phyloP scores from a whole-genome alignment of 2,797 vertebrate genomes.

The Melanotaenia maccullochi region DNA sequence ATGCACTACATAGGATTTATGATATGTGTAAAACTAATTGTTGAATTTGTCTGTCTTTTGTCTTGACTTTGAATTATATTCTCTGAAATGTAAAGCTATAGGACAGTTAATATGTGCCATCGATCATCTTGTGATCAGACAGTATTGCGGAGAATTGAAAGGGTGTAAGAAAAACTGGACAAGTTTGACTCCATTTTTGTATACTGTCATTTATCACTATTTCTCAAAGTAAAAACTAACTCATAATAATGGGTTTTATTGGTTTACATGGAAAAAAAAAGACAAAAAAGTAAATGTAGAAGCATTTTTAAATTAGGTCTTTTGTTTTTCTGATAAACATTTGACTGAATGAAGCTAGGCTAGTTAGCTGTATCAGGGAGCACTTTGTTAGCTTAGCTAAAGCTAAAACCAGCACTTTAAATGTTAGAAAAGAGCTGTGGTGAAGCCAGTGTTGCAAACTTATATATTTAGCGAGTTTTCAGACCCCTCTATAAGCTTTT shows the following conservation, averaged over 20 bases:
- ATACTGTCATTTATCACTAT: slow-evolving; percentile 16
- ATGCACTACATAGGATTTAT: slow-evolving; percentile 39
- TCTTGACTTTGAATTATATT: slow-evolving; percentile 72
- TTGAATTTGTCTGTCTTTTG: slow-evolving; percentile 63
- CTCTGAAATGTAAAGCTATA: slow-evolving; percentile 52
- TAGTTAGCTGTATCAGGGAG: background rate
- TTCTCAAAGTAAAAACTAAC: background rate
- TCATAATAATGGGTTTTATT: background rate
- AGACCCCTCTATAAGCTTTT: no score
- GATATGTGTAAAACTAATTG: slow-evolving; percentile 59
- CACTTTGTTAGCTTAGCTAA: background rate
- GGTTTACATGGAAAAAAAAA: no score
- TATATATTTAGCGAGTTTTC: no score
- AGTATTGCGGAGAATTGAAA: slow-evolving; percentile 43
- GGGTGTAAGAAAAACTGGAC: slow-evolving; percentile 2
- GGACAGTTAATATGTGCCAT: slow-evolving; percentile 67
- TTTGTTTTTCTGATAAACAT: background rate
- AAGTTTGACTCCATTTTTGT: slow-evolving; percentile 11
- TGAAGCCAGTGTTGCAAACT: no score
- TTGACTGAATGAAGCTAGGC: background rate
- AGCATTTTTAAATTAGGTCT: background rate
- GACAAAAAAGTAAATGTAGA: background rate
- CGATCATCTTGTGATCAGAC: slow-evolving; percentile 50
- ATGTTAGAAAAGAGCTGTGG: no score
- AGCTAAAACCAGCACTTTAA: background rate